Conservation (phyloP, 2,888 invertebrate genomes). For the Calliphora vomitoria region DNA sequence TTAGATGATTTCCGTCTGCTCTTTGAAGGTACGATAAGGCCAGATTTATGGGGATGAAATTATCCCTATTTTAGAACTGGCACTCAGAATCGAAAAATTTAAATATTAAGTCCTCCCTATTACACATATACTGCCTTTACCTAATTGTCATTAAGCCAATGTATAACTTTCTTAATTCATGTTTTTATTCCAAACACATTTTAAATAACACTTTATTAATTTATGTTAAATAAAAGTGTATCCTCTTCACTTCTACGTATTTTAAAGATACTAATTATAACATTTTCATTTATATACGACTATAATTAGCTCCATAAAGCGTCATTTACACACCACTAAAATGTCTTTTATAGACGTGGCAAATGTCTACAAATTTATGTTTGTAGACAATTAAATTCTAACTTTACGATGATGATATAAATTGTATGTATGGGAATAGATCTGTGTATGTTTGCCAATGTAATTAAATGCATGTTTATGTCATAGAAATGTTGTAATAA, state of each 20-base stretch:
- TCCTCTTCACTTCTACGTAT: not conserved
- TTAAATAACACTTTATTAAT: slow-evolving; percentile 11
- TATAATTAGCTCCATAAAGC: slow-evolving; percentile 46
- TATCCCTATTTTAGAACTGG: too few species aligned
- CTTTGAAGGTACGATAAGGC: too few species aligned
- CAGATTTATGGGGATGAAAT: too few species aligned
- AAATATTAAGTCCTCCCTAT: too few species aligned
- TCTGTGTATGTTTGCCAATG: not conserved
- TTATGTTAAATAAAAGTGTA: not conserved
- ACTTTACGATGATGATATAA: slow-evolving; percentile 41
- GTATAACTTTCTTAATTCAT: not conserved
- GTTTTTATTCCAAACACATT: not conserved
- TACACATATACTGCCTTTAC: too few species aligned
- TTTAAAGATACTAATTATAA: slow-evolving; percentile 15
- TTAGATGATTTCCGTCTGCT: too few species aligned
- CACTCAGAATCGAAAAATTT: too few species aligned
- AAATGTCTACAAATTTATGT: slow-evolving; percentile 33
- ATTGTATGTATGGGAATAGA: slow-evolving; percentile 13
- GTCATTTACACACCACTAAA: slow-evolving; percentile 48
- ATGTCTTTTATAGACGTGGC: slow-evolving; percentile 27
- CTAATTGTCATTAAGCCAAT: not conserved
- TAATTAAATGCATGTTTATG: slow-evolving; percentile 40
- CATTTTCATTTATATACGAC: slow-evolving; percentile 40
- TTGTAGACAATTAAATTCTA: slow-evolving; percentile 36
- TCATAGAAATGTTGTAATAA: slow-evolving; percentile 26